Evolutionary conservation across 2,797 vertebrate genomes (phyloP), one percentile per base, ranked within the genome.

Genomic region (Molossus alvarezi): DNA sequence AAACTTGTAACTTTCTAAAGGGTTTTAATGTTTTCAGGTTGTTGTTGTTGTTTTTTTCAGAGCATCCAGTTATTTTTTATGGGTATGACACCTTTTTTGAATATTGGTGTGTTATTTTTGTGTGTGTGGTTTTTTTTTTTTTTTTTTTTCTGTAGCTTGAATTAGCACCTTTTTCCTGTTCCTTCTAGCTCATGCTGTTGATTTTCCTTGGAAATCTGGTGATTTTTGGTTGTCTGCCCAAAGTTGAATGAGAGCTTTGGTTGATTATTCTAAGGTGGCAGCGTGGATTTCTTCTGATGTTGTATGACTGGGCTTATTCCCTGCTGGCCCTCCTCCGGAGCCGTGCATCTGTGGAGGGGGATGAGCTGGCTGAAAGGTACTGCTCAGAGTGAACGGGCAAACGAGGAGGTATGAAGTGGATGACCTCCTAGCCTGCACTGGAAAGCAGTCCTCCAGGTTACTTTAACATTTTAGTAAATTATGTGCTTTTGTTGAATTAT

Each of bases 171-270:
- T 60, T 71, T 79, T n/a, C 58, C 58, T 27, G 0, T 87, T 60
- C 27, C 77, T 91, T 72, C 21, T 48, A 90, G 25, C 14, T 73
- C 48, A 72, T 55, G 18, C 37, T 90, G 60, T 86, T 96, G 57
- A 58, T 84, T 96, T 81, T 85, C 17, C 51, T 95, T 65, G 83
- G 23, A 80, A 79, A 88, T 92, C n/a, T 92, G 53, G 17, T 11
- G 23, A n/a, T 13, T 81, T 37, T 96, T 96, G 88, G 29, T 85
- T 75, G 27, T 77, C 67, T 90, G 58, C 82, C 72, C 9, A 33
- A n/a, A 69, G 75, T 51, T 88, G 53, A 71, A 37, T 73, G 77
- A 94, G 71, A 88, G 29, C 25, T 64, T 79, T 85, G 13, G 29
- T 69, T 64, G 25, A 84, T 94, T 88, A 79, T 77, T 91, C 23